phyloP scores from a whole-genome alignment of 2,797 vertebrate species.

The Pangasius djambal region DNA sequence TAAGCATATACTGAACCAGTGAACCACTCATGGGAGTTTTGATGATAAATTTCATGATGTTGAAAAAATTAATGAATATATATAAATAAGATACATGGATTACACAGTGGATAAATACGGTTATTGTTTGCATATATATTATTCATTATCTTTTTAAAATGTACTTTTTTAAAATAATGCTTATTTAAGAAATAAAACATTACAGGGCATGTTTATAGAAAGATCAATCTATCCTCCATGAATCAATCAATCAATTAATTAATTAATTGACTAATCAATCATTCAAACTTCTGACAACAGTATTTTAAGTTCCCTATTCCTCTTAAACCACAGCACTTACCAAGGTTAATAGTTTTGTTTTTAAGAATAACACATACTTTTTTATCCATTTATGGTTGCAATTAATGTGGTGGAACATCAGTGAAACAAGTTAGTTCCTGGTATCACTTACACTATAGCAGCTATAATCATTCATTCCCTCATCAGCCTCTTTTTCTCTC shows the following conservation, averaged over 20 bases:
- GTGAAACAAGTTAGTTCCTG: neutral
- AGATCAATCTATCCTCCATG: neutral
- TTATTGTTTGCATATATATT: neutral
- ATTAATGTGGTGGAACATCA: neutral
- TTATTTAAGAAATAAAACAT: neutral
- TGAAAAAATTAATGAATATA: neutral
- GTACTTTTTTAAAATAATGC: neutral
- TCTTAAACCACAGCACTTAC: neutral
- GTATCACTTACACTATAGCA: neutral
- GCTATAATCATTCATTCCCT: neutral
- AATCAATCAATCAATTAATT: neutral
- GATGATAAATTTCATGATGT: neutral
- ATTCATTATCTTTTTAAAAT: neutral
- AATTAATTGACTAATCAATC: neutral
- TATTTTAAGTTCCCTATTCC: neutral
- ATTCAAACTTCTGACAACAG: neutral
- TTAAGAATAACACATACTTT: neutral
- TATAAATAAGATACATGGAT: neutral
- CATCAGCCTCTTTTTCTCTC: neutral
- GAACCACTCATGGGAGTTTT: conserved; percentile 21
- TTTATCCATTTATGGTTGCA: neutral
- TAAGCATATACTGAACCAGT: conserved; percentile 59
- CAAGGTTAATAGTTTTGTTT: neutral
- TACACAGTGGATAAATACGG: neutral
- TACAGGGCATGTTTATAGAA: neutral